These are phyloP conservation scores for Oxyscelio sp. DNA, from an alignment of 2,888 invertebrate genomes.

Conservation along the genomic window DNA sequence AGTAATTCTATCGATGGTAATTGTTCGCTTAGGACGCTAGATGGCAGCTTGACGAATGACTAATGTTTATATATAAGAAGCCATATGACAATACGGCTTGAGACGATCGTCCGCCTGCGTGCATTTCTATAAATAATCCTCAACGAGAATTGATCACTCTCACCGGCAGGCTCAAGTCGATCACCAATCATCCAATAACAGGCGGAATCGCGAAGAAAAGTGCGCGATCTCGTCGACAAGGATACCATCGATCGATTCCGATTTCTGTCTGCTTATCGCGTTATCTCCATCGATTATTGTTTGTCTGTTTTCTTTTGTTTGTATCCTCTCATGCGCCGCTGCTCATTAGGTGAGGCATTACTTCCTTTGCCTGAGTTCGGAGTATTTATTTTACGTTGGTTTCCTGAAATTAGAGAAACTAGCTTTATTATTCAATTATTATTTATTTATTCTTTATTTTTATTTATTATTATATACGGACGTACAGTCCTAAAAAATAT, in stretches of 20 bases:
- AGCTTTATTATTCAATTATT: too few relatives aligned
- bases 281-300: conserved; percentile 55
- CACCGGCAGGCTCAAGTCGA: conserved; percentile 37
- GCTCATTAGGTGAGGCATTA: conserved; percentile 77
- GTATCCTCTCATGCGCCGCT: conserved; percentile 73
- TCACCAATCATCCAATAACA: conserved; percentile 47
- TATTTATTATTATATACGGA: too few relatives aligned
- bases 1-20: neutral
- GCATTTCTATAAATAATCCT: conserved; percentile 45
- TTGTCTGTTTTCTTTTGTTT: conserved; percentile 69
- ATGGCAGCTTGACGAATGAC: conserved; percentile 7
- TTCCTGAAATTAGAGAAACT: conserved; percentile 81
- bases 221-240: conserved; percentile 37
- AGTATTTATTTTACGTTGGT: conserved; percentile 87
- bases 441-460: too few relatives aligned
- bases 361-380: conserved; percentile 87
- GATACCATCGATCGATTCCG: conserved; percentile 46
- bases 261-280: conserved; percentile 38
- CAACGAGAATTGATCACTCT: conserved; percentile 49
- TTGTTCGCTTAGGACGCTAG: neutral
- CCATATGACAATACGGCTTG: too few relatives aligned
- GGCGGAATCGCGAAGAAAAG: conserved; percentile 52
- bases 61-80: too few relatives aligned
- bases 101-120: conserved; percentile 38
- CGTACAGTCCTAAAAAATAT: too few relatives aligned